Conservation (phyloP, 2,888 invertebrate genomes). For the Cheilosia grossa region DNA sequence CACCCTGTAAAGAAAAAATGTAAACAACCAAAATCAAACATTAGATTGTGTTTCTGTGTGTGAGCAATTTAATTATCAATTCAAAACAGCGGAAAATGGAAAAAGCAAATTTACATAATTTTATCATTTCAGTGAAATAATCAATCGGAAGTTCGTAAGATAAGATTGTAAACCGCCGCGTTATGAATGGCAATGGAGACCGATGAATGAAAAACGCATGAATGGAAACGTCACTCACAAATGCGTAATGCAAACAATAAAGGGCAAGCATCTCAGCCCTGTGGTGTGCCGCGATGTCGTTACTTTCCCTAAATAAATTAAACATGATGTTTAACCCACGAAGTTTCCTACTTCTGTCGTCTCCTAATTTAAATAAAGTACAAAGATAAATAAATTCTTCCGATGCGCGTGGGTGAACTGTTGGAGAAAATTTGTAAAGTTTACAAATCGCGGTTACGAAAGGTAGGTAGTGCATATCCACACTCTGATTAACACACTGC, state of each 20-base stretch:
- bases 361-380: slow-evolving; percentile 24
- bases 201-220: slow-evolving; percentile 53
- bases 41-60: not conserved
- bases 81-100: slow-evolving; percentile 42
- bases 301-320: slow-evolving; percentile 60
- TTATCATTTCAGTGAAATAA: slow-evolving; percentile 36
- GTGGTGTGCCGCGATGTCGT: slow-evolving; percentile 35
- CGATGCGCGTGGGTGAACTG: slow-evolving; percentile 63
- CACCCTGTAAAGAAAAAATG: slow-evolving; percentile 85
- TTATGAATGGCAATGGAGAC: not conserved
- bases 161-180: slow-evolving; percentile 3
- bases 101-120: slow-evolving; percentile 65
- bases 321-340: slow-evolving; percentile 6
- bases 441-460: slow-evolving; percentile 58
- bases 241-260: slow-evolving; percentile 10
- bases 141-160: slow-evolving; percentile 55
- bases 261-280: slow-evolving; percentile 35
- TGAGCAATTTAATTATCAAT: slow-evolving; percentile 35
- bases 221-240: slow-evolving; percentile 32
- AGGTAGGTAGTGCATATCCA: slow-evolving; percentile 33
- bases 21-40: slow-evolving; percentile 67
- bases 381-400: slow-evolving; percentile 32
- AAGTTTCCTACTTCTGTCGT: not conserved
- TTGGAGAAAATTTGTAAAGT: slow-evolving; percentile 32
- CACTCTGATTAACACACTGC: slow-evolving; percentile 70